A percentile compares a stretch with the other conserved stretches of the same genome.
These are phyloP conservation scores for Gryllus longicercus DNA, from an alignment of 2,888 invertebrate genomes.

Conservation along the genomic window DNA sequence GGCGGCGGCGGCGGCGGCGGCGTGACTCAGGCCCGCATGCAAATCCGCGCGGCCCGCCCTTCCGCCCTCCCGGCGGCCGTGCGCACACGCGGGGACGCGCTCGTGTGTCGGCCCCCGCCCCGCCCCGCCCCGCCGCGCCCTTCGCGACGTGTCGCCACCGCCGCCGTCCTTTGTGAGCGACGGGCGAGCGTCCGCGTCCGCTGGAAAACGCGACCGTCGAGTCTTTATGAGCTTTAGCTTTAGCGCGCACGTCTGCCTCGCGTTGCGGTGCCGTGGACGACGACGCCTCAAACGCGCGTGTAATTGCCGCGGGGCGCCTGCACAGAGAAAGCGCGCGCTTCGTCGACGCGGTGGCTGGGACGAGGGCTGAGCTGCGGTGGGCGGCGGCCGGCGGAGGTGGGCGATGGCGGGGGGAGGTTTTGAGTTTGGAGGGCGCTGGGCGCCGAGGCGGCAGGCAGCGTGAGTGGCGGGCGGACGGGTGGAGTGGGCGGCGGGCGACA, in stretches of 20 bases:
- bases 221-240: conserved; percentile 5
- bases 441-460: too few relatives aligned
- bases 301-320: too few relatives aligned
- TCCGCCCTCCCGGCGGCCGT: not conserved
- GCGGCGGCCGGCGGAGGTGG: too few relatives aligned
- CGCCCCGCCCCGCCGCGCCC: not conserved
- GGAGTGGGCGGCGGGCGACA: too few relatives aligned
- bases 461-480: too few relatives aligned
- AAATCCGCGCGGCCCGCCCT: not conserved
- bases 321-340: too few relatives aligned
- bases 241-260: not conserved
- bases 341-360: too few relatives aligned
- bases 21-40: conserved; percentile 5
- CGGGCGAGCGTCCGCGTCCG: not conserved
- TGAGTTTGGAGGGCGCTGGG: too few relatives aligned
- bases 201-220: not conserved
- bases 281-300: not conserved
- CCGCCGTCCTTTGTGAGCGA: not conserved
- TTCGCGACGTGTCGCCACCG: not conserved
- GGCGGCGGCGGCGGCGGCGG: not conserved
- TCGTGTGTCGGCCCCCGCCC: not conserved
- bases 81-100: not conserved
- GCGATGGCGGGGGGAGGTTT: too few relatives aligned
- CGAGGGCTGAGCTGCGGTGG: too few relatives aligned
- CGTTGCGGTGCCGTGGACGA: not conserved